phyloP scores from a whole-genome alignment of 2,888 invertebrate genomes.

The Diogma glabrata region DNA sequence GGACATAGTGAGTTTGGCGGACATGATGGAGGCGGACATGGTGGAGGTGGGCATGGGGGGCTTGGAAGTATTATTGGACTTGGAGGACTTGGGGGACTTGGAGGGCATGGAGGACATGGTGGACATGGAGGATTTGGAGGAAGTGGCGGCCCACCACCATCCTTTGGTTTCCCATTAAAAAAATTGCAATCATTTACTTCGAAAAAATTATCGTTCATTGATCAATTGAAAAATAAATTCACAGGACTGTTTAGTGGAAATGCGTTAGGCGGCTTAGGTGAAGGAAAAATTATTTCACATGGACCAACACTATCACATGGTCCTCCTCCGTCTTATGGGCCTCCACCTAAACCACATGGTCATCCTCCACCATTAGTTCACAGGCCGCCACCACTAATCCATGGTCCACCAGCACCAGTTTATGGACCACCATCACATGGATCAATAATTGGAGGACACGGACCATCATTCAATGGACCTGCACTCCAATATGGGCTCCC shows the following conservation, averaged over 20 bases:
- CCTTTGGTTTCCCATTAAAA: background rate
- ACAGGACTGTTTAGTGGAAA: background rate
- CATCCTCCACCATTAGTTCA: conserved; percentile 27
- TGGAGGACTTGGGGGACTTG: background rate
- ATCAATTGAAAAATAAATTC: conserved; percentile 6
- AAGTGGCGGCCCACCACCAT: background rate
- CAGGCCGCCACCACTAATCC: conserved; percentile 23
- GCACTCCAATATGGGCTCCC: conserved; percentile 23
- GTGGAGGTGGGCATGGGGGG: background rate
- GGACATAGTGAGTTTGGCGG: background rate
- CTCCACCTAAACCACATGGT: conserved; percentile 29
- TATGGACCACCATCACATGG: conserved; percentile 23
- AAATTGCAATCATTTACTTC: background rate
- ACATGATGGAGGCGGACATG: background rate
- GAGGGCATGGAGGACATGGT: background rate
- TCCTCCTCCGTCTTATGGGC: conserved; percentile 32
- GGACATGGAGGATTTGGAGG: conserved; percentile 1
- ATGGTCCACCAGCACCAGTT: conserved; percentile 29
- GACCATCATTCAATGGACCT: conserved; percentile 24
- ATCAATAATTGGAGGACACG: conserved; percentile 21
- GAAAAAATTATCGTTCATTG: conserved; percentile 1
- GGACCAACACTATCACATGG: conserved; percentile 8
- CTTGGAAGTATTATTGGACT: background rate
- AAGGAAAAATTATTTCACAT: background rate
- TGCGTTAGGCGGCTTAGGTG: background rate